Percentiles rank a stretch among this genome's conserved stretches.
These are phyloP conservation scores for Apis dorsata DNA, from an alignment of 1,140 invertebrate species.

Conservation along the genomic window DNA sequence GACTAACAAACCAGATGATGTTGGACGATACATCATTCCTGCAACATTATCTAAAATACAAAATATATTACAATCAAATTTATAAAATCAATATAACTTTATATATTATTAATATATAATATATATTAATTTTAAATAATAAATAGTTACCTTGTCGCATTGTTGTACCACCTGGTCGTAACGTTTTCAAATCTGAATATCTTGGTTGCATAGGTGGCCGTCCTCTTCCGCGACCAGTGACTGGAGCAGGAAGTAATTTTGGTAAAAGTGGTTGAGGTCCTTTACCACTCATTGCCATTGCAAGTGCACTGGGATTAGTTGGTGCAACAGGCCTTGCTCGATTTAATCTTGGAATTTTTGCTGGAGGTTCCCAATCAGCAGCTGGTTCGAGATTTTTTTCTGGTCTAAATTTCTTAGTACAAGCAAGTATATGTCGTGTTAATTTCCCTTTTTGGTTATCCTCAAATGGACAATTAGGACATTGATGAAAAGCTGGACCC, in stretches of 20 bases:
- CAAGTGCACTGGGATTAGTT: slow-evolving; percentile 75
- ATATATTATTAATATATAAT: too few species aligned
- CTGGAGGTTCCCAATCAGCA: slow-evolving; percentile 94
- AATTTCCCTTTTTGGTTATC: slow-evolving; percentile 97
- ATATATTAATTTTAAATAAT: neutral
- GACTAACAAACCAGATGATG: slow-evolving; percentile 81
- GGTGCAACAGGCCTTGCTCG: slow-evolving; percentile 79
- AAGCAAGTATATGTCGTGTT: slow-evolving; percentile 92
- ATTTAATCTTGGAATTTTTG: slow-evolving; percentile 90
- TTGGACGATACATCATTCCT: slow-evolving; percentile 82
- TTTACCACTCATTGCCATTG: slow-evolving; percentile 76
- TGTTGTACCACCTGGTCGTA: slow-evolving; percentile 71
- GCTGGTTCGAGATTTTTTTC: slow-evolving; percentile 92
- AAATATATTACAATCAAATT: slow-evolving; percentile 26
- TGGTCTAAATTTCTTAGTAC: slow-evolving; percentile 93
- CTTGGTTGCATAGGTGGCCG: slow-evolving; percentile 78
- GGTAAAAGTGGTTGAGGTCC: slow-evolving; percentile 80
- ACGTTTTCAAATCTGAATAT: slow-evolving; percentile 75
- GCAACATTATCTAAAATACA: slow-evolving; percentile 73
- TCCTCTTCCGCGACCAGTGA: slow-evolving; percentile 75
- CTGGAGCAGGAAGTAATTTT: slow-evolving; percentile 78
- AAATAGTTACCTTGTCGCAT: slow-evolving; percentile 71
- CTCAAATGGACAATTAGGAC: slow-evolving; percentile 96
- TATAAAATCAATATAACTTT: neutral
- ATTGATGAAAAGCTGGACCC: slow-evolving; percentile 93